Conservation (phyloP, 2,888 invertebrate genomes). For the Dermolepida albohirtum region DNA sequence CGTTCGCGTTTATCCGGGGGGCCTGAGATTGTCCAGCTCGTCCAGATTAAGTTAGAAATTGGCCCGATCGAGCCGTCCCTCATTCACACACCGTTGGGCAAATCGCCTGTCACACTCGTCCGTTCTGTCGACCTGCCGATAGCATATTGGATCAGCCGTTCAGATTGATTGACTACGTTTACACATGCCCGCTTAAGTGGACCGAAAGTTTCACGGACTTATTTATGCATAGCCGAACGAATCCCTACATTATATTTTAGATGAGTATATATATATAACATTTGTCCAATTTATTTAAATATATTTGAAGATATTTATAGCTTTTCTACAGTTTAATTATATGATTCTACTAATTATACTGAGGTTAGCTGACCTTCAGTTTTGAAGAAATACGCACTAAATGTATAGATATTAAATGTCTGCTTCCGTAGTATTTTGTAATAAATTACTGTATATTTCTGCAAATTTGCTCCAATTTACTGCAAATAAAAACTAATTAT, state of each 20-base stretch:
- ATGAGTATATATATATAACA: too few relatives aligned
- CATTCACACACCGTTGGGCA: conserved; percentile 65
- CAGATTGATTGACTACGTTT: conserved; percentile 53
- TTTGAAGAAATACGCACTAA: too few relatives aligned
- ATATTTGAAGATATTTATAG: too few relatives aligned
- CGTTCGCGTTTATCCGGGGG: conserved; percentile 54
- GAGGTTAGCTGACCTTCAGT: too few relatives aligned
- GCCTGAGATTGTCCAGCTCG: conserved; percentile 61
- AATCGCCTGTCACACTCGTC: conserved; percentile 62
- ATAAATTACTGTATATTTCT: too few relatives aligned
- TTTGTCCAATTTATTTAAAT: too few relatives aligned
- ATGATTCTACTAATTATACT: too few relatives aligned
- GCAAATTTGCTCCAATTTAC: too few relatives aligned
- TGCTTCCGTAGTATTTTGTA: too few relatives aligned
- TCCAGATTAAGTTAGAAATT: conserved; percentile 64
- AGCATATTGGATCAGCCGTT: conserved; percentile 54
- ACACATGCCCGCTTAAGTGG: conserved; percentile 45
- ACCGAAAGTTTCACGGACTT: conserved; percentile 40
- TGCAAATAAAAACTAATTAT: too few relatives aligned
- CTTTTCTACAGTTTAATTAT: too few relatives aligned
- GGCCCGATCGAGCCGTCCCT: conserved; percentile 64
- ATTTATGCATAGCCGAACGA: conserved; percentile 35
- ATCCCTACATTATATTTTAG: conserved; percentile 16
- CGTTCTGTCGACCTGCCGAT: conserved; percentile 50
- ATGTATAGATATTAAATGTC: too few relatives aligned